phyloP scores from a whole-genome alignment of 2,113 vertebrate genomes.

The Romanogobio albipinnatus region DNA sequence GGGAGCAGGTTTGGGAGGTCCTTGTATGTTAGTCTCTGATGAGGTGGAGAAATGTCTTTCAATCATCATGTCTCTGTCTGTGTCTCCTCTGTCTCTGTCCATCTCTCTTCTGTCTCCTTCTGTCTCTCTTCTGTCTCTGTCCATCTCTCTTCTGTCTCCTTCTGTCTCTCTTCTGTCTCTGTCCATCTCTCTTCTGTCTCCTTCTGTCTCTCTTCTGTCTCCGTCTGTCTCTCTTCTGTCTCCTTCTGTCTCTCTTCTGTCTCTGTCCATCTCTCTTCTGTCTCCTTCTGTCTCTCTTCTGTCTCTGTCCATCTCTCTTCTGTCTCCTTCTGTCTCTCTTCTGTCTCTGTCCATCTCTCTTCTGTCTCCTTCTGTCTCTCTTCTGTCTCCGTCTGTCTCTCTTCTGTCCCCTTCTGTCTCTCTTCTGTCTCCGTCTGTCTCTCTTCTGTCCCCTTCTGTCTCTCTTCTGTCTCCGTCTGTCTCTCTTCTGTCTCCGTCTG shows the following conservation, averaged over 20 bases:
- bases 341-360: too few relatives aligned
- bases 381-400: too few relatives aligned
- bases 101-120: background rate
- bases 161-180: background rate
- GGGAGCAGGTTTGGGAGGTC: slow-evolving; percentile 13
- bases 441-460: too few relatives aligned
- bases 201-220: background rate
- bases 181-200: background rate
- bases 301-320: too few relatives aligned
- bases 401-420: too few relatives aligned
- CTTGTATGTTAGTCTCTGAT: background rate
- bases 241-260: background rate
- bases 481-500: too few relatives aligned
- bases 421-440: too few relatives aligned
- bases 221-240: background rate
- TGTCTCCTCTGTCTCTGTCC: background rate
- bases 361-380: too few relatives aligned
- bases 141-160: background rate
- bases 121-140: background rate
- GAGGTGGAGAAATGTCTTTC: background rate
- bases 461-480: too few relatives aligned
- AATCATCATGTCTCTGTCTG: background rate
- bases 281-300: background rate
- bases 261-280: background rate
- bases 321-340: too few relatives aligned